These are phyloP conservation scores for Stenoptilia bipunctidactyla DNA, from an alignment of 2,888 invertebrate species.

Conservation along the genomic window DNA sequence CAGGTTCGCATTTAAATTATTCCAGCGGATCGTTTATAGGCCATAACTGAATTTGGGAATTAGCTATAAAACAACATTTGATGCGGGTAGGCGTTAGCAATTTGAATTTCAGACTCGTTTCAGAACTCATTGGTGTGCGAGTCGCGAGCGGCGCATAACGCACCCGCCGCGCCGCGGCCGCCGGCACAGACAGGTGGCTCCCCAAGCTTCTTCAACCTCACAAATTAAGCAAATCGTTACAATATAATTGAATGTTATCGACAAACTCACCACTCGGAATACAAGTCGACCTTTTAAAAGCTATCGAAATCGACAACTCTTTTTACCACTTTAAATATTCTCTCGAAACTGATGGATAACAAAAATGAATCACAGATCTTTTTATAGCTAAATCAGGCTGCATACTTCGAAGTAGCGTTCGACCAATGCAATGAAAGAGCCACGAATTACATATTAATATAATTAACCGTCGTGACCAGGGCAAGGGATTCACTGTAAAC, in stretches of 20 bases:
- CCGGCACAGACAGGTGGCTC: constrained; percentile 10
- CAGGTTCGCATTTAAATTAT: constrained; percentile 70
- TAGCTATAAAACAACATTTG: constrained; percentile 73
- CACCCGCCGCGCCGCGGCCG: constrained; percentile 27
- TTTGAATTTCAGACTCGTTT: constrained; percentile 65
- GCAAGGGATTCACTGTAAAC: constrained; percentile 40
- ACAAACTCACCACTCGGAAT: too few relatives aligned
- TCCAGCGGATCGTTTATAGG: constrained; percentile 71
- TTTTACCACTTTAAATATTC: too few relatives aligned
- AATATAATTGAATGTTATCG: too few relatives aligned
- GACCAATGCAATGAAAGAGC: constrained; percentile 10
- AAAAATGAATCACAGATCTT: background rate
- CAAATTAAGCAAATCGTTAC: too few relatives aligned
- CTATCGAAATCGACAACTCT: too few relatives aligned
- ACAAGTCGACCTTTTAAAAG: too few relatives aligned
- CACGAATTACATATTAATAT: constrained; percentile 35
- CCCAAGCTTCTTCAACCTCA: background rate
- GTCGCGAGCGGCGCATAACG: constrained; percentile 49
- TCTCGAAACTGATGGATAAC: too few relatives aligned
- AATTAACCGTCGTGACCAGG: constrained; percentile 52
- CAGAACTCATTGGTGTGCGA: constrained; percentile 58
- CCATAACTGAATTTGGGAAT: constrained; percentile 72
- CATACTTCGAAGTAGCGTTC: constrained; percentile 1
- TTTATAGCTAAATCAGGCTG: background rate
- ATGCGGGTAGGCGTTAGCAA: constrained; percentile 67